phyloP scores from a whole-genome alignment of 2,888 invertebrate genomes.

The Rotaria magnacalcarata region DNA sequence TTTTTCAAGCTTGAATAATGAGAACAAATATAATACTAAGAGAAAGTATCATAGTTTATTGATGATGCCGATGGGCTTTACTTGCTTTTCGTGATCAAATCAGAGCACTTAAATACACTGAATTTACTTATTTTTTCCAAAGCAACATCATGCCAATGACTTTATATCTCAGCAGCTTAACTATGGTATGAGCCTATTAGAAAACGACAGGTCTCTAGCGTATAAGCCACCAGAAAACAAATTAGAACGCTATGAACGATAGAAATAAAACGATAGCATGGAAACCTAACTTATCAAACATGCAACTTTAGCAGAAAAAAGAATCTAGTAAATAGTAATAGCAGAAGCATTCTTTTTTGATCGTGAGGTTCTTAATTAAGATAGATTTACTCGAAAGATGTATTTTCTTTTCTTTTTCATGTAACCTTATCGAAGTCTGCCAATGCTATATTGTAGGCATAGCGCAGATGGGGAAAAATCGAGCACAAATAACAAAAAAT shows the following conservation, averaged over 20 bases:
- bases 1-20: neutral
- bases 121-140: too few relatives aligned
- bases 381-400: neutral
- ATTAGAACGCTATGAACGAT: neutral
- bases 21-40: neutral
- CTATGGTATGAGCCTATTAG: neutral
- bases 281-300: neutral
- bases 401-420: neutral
- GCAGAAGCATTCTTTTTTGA: neutral
- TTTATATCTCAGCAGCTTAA: neutral
- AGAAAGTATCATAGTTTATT: too few relatives aligned
- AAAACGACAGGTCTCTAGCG: neutral
- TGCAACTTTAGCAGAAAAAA: neutral
- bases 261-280: neutral
- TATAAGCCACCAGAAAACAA: neutral
- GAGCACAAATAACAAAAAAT: neutral
- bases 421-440: neutral
- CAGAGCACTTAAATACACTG: too few relatives aligned
- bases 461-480: too few relatives aligned
- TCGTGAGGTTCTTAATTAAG: neutral
- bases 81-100: neutral
- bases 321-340: neutral
- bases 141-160: too few relatives aligned
- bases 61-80: too few relatives aligned
- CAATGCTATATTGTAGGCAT: neutral